Conservation (phyloP, 2,113 vertebrate species). For the Leucoraja erinaceus region DNA sequence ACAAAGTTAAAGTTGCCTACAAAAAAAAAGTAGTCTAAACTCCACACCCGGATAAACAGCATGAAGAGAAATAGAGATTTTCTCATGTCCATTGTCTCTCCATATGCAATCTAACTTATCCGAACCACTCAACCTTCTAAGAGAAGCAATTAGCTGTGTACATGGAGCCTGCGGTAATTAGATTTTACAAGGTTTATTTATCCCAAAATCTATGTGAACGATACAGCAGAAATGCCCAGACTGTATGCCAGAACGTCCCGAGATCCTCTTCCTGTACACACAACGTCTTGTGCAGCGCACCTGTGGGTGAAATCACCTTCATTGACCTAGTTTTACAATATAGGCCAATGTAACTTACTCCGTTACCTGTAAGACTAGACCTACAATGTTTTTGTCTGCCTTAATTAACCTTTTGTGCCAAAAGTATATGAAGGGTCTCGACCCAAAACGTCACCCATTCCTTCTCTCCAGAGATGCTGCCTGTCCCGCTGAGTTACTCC, state of each 20-base stretch:
- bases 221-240: background rate
- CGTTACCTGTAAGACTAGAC: background rate
- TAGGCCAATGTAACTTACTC: background rate
- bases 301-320: background rate
- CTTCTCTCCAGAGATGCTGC: no score
- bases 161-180: background rate
- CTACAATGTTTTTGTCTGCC: background rate
- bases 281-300: background rate
- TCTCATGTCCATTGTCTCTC: background rate
- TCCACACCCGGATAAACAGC: background rate
- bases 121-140: background rate
- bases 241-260: background rate
- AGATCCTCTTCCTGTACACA: no score
- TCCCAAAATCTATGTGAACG: background rate
- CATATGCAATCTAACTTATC: background rate
- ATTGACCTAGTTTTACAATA: background rate
- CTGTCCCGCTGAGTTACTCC: no score
- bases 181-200: background rate
- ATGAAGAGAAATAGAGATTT: background rate
- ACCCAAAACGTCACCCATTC: no score
- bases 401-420: background rate
- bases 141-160: background rate
- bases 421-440: no score
- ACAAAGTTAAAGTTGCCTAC: background rate
- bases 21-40: background rate